Base-by-base conservation (phyloP, 2,888 invertebrate genomes). In the Trissoscelio sp. region DNA sequence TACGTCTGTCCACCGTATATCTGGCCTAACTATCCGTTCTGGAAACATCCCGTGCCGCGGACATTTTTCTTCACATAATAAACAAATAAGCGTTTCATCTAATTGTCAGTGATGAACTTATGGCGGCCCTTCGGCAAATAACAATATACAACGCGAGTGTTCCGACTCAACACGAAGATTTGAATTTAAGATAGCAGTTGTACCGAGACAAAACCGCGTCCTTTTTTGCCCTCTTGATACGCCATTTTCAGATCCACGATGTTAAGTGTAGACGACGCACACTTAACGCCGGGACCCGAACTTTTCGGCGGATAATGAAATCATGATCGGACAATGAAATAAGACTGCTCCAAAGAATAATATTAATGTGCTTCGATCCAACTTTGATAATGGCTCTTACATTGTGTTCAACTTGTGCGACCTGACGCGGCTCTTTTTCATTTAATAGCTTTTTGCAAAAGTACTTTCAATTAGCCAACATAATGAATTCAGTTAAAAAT, bases 1-100 rank as follows among this genome's bases (percentile, higher is more conserved):
- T 88, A 88, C 86, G 85, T 85, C 87, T 86, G 87, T 87, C 88
- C 83, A 84, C 87, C 87, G 88, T 89, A 89, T 88, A 88, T 89
- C 88, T 87, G 88, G 87, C 86, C 89, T 88, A 89, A 89, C 88
- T 89, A 88, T 90, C 87, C 81, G 80, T 74, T 84, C 82, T 75
- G 79, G 78, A 75, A 79, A 85, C 84, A 86, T 85, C 79, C 78
- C 81, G 69, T 79, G 60, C 82, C 73, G 70, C 78, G 80, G 75
- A 69, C 78, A 78, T 81, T 79, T 79, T 75, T 69, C 83, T 85
- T 86, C 85, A 83, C 84, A 83, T 85, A 85, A 86, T 86, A 86
- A 86, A 86, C 83, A 83, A 83, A 84, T 84, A 85, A 84, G 84
- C 84, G 84, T 83, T 85, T 84, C 80, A 83, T 83, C 84, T 85